A percentile compares a stretch with the other conserved stretches of the same genome.
These are phyloP conservation scores for Ataeniobius toweri DNA, from an alignment of 2,797 vertebrate species.

Conservation along the genomic window DNA sequence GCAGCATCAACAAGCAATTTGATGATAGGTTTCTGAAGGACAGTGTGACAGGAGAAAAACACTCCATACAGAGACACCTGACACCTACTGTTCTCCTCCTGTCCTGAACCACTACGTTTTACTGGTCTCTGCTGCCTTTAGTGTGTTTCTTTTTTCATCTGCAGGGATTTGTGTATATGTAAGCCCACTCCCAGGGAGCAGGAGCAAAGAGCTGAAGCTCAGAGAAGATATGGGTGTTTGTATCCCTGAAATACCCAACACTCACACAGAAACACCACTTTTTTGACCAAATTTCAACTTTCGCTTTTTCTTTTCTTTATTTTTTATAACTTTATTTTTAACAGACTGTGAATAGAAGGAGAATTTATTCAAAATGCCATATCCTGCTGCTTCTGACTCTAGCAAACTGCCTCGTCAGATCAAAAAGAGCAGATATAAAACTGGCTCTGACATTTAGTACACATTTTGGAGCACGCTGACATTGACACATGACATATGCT, in stretches of 20 bases:
- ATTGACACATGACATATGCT: slow-evolving; percentile 13
- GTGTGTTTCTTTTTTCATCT: slow-evolving; percentile 12
- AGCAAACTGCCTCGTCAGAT: slow-evolving; percentile 36
- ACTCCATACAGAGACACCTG: slow-evolving; percentile 6
- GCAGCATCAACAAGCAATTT: slow-evolving; percentile 31
- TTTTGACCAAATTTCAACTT: background rate
- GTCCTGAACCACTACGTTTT: slow-evolving; percentile 24
- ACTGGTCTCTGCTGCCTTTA: slow-evolving; percentile 26
- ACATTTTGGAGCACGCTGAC: slow-evolving; percentile 34
- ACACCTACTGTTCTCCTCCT: slow-evolving; percentile 29
- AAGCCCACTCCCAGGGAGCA: slow-evolving; percentile 24
- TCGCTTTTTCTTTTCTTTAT: background rate
- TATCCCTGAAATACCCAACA: slow-evolving; percentile 1
- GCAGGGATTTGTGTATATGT: slow-evolving; percentile 26
- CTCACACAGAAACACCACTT: slow-evolving; percentile 7
- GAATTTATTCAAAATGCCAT: slow-evolving; percentile 19
- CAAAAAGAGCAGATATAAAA: slow-evolving; percentile 27
- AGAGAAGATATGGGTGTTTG: background rate
- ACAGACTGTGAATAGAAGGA: background rate
- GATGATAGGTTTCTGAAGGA: slow-evolving; percentile 46
- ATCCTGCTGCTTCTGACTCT: slow-evolving; percentile 24
- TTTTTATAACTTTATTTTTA: background rate
- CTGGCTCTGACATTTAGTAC: slow-evolving; percentile 38
- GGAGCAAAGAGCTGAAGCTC: slow-evolving; percentile 9
- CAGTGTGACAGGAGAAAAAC: slow-evolving; percentile 24